A percentile compares a stretch with the other conserved stretches of the same genome.
Evolutionary conservation across 2,113 vertebrate species (phyloP).

Genomic region (Albula glossodonta): DNA sequence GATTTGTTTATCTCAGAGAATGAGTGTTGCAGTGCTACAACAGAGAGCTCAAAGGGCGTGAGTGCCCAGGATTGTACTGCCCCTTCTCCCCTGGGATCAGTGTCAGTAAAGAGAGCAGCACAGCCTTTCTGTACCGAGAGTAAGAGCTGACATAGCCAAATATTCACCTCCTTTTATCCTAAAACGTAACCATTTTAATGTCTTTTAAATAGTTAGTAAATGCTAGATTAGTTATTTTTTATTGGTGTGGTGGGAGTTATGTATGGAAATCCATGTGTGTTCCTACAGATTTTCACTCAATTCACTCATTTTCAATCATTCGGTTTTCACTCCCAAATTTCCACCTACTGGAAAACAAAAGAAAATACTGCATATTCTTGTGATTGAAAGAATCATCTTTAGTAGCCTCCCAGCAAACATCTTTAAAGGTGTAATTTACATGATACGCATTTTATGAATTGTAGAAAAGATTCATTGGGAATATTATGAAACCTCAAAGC

Average conservation of each 20-base stretch:
- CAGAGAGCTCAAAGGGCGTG: no score
- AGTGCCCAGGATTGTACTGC: no score
- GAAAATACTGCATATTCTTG: not conserved
- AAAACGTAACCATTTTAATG: not conserved
- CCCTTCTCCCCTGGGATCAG: no score
- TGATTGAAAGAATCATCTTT: not conserved
- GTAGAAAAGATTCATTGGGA: constrained; percentile 10
- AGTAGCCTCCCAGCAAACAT: constrained; percentile 5
- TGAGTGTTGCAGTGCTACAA: no score
- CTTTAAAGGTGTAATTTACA: constrained; percentile 17
- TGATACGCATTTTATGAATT: not conserved
- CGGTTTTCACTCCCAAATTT: not conserved
- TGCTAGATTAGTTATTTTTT: not conserved
- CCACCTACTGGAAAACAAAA: not conserved
- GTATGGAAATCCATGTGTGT: not conserved
- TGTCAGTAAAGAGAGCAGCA: no score
- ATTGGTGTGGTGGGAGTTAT: not conserved
- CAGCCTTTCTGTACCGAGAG: not conserved
- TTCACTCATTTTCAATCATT: no score
- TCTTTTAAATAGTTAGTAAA: not conserved
- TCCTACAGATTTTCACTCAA: not conserved
- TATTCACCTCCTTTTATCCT: not conserved
- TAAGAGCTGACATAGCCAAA: not conserved
- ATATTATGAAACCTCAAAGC: constrained; percentile 33
- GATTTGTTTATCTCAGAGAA: no score